Conservation (phyloP, 2,797 vertebrate species). For the Jordanella pulchra region DNA sequence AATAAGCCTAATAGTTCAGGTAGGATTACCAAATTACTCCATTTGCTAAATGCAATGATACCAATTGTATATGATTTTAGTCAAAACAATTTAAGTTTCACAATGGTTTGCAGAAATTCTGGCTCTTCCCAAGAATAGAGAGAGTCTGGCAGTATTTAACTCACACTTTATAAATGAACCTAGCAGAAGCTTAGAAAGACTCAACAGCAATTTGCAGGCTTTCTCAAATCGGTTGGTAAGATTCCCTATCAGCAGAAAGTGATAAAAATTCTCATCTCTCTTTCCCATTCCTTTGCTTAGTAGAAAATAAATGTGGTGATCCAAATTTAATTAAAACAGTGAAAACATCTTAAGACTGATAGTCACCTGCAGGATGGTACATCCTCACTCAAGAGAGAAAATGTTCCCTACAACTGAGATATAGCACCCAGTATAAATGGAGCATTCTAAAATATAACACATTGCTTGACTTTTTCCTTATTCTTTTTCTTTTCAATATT, state of each 20-base stretch:
- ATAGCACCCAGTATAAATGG: constrained; percentile 18
- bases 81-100: no score
- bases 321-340: background rate
- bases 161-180: background rate
- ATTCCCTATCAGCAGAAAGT: background rate
- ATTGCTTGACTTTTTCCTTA: constrained; percentile 67
- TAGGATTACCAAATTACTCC: no score
- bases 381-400: constrained; percentile 1
- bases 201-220: no score
- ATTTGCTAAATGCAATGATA: no score
- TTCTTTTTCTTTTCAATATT: constrained; percentile 58
- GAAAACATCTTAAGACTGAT: background rate
- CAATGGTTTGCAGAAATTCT: no score
- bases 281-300: no score
- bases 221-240: background rate
- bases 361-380: constrained; percentile 8
- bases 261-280: background rate
- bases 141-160: background rate
- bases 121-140: no score
- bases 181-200: background rate
- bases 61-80: no score
- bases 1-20: no score
- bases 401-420: background rate
- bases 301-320: background rate
- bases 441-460: constrained; percentile 52